Evolutionary conservation across 1,140 invertebrate species (phyloP).

Genomic region (Coenobita brevimanus): DNA sequence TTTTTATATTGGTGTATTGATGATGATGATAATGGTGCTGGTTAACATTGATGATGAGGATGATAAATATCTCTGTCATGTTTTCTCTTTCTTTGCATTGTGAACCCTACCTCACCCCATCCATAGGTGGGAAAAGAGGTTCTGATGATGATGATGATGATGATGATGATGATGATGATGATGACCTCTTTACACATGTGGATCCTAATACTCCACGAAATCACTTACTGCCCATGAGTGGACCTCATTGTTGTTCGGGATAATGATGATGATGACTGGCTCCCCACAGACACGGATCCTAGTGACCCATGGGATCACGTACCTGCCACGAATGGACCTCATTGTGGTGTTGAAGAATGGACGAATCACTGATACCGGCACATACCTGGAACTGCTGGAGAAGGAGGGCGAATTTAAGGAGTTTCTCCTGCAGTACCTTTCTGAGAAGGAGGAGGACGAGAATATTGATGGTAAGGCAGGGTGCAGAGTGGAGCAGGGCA

Average conservation of each 20-base stretch:
- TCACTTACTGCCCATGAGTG: neutral
- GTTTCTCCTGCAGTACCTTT: slow-evolving; percentile 72
- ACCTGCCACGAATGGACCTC: slow-evolving; percentile 74
- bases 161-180: no score
- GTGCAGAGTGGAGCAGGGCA: no score
- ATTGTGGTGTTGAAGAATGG: slow-evolving; percentile 76
- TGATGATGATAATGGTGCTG: no score
- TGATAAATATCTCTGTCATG: no score
- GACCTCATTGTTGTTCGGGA: slow-evolving; percentile 15
- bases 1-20: no score
- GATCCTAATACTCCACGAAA: no score
- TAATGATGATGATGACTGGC: neutral
- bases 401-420: slow-evolving; percentile 73
- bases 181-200: no score
- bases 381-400: slow-evolving; percentile 73
- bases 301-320: slow-evolving; percentile 73
- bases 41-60: no score
- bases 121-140: no score
- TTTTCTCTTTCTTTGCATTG: neutral
- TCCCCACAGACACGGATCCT: slow-evolving; percentile 72
- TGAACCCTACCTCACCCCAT: no score
- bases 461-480: slow-evolving; percentile 48
- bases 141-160: no score
- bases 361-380: slow-evolving; percentile 74
- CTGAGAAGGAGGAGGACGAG: slow-evolving; percentile 67